Evolutionary conservation across 2,113 vertebrate genomes (phyloP).

Genomic region (Myotis brandtii): DNA sequence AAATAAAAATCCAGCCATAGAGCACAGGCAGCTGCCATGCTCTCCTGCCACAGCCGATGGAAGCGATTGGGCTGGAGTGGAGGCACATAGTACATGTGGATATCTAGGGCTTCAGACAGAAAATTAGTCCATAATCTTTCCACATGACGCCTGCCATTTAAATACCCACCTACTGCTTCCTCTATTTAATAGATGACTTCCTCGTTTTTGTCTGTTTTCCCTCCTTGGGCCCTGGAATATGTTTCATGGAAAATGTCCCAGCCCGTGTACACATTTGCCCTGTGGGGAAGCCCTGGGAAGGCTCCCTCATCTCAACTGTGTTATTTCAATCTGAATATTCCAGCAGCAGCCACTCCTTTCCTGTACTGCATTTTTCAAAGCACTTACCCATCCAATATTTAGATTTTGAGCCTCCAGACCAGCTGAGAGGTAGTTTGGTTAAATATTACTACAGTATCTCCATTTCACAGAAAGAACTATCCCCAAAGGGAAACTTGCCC

Average conservation of each 20-base stretch:
- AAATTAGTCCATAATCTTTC: not conserved
- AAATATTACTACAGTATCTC: not conserved
- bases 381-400: not conserved
- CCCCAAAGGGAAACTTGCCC: not conserved
- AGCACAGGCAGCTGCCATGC: not conserved
- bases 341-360: not conserved
- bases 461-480: not conserved
- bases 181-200: not conserved
- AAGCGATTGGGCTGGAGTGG: not conserved
- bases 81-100: not conserved
- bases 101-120: not conserved
- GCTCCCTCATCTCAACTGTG: not conserved
- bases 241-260: not conserved
- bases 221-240: slow-evolving; percentile 1
- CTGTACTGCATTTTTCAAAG: not conserved
- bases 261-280: not conserved
- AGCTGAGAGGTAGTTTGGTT: not conserved
- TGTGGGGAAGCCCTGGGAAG: not conserved
- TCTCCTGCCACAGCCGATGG: not conserved
- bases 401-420: not conserved
- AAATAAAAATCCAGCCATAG: slow-evolving; percentile 11
- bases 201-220: not conserved
- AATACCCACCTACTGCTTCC: not conserved
- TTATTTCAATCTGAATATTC: not conserved
- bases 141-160: not conserved